These are phyloP conservation scores for Channallabes apus DNA, from an alignment of 2,797 vertebrate species.

Conservation along the genomic window DNA sequence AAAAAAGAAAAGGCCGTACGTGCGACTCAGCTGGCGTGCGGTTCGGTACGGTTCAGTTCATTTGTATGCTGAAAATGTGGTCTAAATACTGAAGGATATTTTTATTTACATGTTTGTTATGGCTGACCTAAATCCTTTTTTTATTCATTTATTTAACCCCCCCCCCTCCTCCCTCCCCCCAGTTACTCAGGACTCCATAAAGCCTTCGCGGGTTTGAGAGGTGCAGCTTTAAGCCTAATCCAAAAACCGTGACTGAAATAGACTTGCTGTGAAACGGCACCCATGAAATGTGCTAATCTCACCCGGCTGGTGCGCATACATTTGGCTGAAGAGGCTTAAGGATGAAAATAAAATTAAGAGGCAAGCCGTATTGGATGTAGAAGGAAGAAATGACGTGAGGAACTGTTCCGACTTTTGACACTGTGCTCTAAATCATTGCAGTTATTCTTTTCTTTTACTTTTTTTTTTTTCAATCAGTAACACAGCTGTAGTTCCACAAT, in stretches of 20 bases:
- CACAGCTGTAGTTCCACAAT: not conserved
- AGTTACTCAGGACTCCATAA: slow-evolving; percentile 13
- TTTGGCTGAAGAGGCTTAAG: slow-evolving; percentile 20
- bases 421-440: not conserved
- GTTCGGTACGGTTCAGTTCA: no score
- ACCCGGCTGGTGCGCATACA: not conserved
- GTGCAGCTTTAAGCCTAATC: not conserved
- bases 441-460: not conserved
- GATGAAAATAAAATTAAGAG: not conserved
- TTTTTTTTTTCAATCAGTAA: not conserved
- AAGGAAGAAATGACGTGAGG: not conserved
- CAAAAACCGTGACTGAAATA: not conserved
- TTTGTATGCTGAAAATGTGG: no score
- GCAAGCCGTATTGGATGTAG: not conserved
- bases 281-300: not conserved
- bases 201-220: slow-evolving; percentile 9
- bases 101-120: not conserved
- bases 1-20: no score
- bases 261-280: not conserved
- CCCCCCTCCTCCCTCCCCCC: not conserved
- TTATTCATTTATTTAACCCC: no score
- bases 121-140: slow-evolving; percentile 23
- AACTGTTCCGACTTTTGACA: not conserved
- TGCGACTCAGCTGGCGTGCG: no score
- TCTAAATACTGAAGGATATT: not conserved